Conservation (phyloP, 2,888 invertebrate species). For the Oconnorella tubifera region DNA sequence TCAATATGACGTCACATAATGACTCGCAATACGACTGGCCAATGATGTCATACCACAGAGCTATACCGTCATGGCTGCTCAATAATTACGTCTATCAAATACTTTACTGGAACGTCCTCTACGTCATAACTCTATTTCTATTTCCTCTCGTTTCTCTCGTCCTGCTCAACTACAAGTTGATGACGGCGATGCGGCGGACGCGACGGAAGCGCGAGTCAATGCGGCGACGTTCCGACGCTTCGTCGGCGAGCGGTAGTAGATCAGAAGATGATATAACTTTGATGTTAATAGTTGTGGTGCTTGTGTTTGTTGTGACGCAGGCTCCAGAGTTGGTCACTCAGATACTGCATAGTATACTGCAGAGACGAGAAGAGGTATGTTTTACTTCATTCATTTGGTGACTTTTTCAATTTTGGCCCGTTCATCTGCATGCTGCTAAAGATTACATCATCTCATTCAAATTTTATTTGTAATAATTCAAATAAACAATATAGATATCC, state of each 20-base stretch:
- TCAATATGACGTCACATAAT: no score
- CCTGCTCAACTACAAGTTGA: constrained; percentile 33
- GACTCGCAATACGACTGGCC: no score
- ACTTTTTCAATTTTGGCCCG: no score
- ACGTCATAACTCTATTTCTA: constrained; percentile 33
- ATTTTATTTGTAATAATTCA: no score
- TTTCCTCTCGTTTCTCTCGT: constrained; percentile 31
- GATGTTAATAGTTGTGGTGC: constrained; percentile 36
- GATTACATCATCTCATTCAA: no score
- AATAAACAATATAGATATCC: no score
- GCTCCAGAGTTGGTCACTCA: constrained; percentile 35
- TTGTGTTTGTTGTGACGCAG: constrained; percentile 35
- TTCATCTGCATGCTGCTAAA: no score
- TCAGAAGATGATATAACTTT: constrained; percentile 38
- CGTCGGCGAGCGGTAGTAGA: constrained; percentile 4
- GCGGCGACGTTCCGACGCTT: constrained; percentile 10
- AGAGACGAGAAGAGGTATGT: background rate
- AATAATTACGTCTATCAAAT: constrained; percentile 28
- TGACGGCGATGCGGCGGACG: constrained; percentile 30
- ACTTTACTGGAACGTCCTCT: constrained; percentile 32
- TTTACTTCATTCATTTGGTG: no score
- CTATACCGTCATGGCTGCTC: constrained; percentile 4
- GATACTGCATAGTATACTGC: constrained; percentile 15
- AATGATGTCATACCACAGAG: background rate
- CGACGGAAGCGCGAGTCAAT: constrained; percentile 32